phyloP scores from a whole-genome alignment of 2,888 invertebrate genomes.

The Macroteleia sp. region DNA sequence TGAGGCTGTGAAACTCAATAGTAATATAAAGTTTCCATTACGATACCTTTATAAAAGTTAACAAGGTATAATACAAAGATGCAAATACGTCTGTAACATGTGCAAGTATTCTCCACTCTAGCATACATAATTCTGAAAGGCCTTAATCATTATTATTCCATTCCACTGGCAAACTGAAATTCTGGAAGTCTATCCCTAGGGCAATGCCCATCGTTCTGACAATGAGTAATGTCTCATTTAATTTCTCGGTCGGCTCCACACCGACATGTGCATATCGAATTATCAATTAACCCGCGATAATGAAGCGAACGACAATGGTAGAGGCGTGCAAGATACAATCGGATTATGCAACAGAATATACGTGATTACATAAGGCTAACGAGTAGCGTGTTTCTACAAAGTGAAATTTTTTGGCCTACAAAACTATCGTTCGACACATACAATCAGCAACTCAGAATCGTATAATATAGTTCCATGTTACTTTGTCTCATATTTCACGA shows the following conservation, averaged over 20 bases:
- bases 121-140: constrained; percentile 13
- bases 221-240: constrained; percentile 60
- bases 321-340: constrained; percentile 63
- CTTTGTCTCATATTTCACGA: no score
- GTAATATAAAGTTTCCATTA: no score
- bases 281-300: constrained; percentile 72
- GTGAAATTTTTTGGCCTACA: constrained; percentile 20
- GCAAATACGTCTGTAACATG: constrained; percentile 3
- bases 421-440: no score
- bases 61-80: constrained; percentile 8
- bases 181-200: constrained; percentile 35
- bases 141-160: constrained; percentile 40
- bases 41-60: constrained; percentile 2
- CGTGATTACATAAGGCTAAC: constrained; percentile 70
- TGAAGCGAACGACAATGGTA: constrained; percentile 67
- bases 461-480: no score
- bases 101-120: constrained; percentile 2
- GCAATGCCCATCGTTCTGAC: constrained; percentile 43
- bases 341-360: constrained; percentile 63
- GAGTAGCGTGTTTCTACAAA: constrained; percentile 44
- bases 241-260: constrained; percentile 55
- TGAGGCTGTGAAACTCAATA: no score
- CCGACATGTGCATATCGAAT: constrained; percentile 64
- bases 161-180: constrained; percentile 22
- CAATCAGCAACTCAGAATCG: no score